Evolutionary conservation across 92 coral and sea anemone genomes (phyloP), one percentile per base, ranked within the genome.

Genomic region (Isaurus tuberculatus): DNA sequence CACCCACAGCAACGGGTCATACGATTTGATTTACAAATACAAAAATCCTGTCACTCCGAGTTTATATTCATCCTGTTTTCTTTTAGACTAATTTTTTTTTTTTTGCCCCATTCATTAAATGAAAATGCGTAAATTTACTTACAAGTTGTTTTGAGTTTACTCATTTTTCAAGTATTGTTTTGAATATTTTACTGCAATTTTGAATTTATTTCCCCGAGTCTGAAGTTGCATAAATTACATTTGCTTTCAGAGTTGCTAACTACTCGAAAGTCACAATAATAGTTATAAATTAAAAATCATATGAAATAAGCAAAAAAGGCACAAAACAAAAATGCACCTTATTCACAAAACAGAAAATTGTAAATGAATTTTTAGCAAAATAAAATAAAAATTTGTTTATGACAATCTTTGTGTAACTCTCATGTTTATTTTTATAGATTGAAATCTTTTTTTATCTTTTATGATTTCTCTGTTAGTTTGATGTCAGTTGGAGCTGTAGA

Each of bases 401-500:
- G 69, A 33, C 4, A 32, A 15, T 67, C 31, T 67, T 67, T 67
- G 2, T 69, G 74, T 37, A 19, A 36, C 49, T 34, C 74, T 69
- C 44, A 30, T 66, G 42, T 66, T 30, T 66, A 66, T 69, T 69
- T 25, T 69, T 34, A 34, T 22, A 36, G 42, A 66, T 2, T 66
- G 42, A 69, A 69, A 19, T 4, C 4, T 37, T 37, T 4, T 37
- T 37, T 0, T 36, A 0, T 67, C 30, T 31, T 69, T 69, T 69
- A 30, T 69, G 74, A 34, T 69, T 69, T 69, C 53, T 69, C 48
- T 69, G 51, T 22, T 34, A 37, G 49, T 34, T 28, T 68, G 48
- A 68, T 68, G 44, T 19, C 53, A 69, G 74, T 36, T 69, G 31
- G 15, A 69, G 53, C 74, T 69, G 74, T 69, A 69, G 51, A 69